phyloP scores from a whole-genome alignment of 2,888 invertebrate genomes.

The Mythimna impura region DNA sequence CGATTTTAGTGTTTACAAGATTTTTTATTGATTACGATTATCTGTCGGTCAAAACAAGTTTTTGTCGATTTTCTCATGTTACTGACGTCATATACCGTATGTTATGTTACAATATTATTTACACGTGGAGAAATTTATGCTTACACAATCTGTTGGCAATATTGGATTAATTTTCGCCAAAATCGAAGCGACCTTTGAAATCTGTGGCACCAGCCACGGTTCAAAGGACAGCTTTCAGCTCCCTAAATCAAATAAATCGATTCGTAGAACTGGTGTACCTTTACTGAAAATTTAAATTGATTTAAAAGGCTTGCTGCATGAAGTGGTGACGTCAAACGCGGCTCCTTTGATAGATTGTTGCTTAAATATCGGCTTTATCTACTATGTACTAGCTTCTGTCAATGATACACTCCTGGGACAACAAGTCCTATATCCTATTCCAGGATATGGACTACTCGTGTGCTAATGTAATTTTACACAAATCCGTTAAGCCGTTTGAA shows the following conservation, averaged over 20 bases:
- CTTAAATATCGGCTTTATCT: background rate
- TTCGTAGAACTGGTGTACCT: conserved; percentile 57
- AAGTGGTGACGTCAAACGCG: conserved; percentile 15
- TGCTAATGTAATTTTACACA: no score
- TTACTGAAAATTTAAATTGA: conserved; percentile 61
- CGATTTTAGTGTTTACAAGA: background rate
- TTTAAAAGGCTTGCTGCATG: conserved; percentile 43
- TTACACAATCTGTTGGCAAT: conserved; percentile 57
- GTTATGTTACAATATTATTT: conserved; percentile 15
- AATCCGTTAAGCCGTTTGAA: no score
- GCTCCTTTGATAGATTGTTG: conserved; percentile 5
- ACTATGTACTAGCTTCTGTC: background rate
- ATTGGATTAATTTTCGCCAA: conserved; percentile 70
- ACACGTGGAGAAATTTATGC: conserved; percentile 39
- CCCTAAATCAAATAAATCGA: conserved; percentile 71
- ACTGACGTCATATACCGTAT: conserved; percentile 12
- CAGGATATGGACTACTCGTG: no score
- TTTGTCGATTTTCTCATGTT: conserved; percentile 14
- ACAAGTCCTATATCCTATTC: no score
- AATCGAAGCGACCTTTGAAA: conserved; percentile 68
- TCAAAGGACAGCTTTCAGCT: conserved; percentile 73
- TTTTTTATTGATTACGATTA: conserved; percentile 3
- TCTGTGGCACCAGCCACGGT: conserved; percentile 60
- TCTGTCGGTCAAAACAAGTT: conserved; percentile 8
- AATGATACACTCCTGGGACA: no score